phyloP scores from a whole-genome alignment of 2,113 vertebrate species.

The Enhydra lutris region DNA sequence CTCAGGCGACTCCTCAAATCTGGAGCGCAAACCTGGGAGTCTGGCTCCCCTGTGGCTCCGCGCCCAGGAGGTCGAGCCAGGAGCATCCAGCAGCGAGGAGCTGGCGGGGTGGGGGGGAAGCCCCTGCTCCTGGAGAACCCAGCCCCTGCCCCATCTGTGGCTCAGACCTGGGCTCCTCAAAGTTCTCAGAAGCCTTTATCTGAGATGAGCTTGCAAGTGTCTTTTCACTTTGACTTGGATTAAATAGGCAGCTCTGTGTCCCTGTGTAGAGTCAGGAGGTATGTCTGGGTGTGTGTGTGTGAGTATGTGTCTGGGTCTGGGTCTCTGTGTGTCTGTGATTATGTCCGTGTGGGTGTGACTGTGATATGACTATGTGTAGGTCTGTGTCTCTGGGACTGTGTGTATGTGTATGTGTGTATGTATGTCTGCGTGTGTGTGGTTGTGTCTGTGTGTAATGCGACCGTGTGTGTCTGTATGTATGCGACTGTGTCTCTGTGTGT shows the following conservation, averaged over 20 bases:
- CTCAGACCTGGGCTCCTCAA: background rate
- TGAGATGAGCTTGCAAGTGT: background rate
- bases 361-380: background rate
- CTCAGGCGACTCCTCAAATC: background rate
- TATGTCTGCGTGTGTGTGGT: no score
- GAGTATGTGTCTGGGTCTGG: no score
- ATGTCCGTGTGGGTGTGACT: background rate
- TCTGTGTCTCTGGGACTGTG: no score
- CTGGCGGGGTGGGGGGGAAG: background rate
- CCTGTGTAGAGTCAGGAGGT: no score
- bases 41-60: fast-evolving
- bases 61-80: no score
- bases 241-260: background rate
- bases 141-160: background rate
- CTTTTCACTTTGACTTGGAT: background rate
- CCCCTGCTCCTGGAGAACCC: background rate
- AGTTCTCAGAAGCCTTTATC: background rate
- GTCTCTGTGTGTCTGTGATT: background rate
- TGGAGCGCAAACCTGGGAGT: background rate
- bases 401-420: background rate
- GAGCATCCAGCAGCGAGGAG: no score
- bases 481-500: background rate
- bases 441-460: background rate
- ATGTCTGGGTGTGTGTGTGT: background rate
- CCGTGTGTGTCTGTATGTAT: background rate